phyloP scores from a whole-genome alignment of 1,140 invertebrate genomes.

The Drosophila repletoides region DNA sequence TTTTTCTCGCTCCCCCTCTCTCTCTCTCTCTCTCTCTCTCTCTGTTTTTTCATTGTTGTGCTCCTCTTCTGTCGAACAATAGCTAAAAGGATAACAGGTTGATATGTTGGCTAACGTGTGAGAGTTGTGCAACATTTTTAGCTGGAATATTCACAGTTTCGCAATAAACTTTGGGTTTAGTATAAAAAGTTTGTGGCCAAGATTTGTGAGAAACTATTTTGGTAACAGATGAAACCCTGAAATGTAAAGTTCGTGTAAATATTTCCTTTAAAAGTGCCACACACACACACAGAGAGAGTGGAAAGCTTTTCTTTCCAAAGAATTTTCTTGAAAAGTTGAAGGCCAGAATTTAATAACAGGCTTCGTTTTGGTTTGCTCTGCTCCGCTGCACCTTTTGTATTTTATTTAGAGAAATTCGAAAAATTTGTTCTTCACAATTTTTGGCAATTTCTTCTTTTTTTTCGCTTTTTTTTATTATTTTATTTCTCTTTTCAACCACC shows the following conservation, averaged over 20 bases:
- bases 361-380: conserved; percentile 15
- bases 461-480: not conserved
- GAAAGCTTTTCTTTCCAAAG: too few species aligned
- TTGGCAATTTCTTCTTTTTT: conserved; percentile 1
- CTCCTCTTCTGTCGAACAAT: conserved; percentile 18
- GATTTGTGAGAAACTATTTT: conserved; percentile 9
- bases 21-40: too few species aligned
- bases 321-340: too few species aligned
- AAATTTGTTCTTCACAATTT: conserved; percentile 14
- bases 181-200: not conserved
- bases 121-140: not conserved
- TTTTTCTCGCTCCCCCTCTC: too few species aligned
- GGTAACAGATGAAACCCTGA: conserved; percentile 1
- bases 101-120: conserved; percentile 11
- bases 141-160: conserved; percentile 8
- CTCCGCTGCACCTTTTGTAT: conserved; percentile 20
- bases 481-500: not conserved
- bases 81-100: conserved; percentile 50
- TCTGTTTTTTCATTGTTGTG: conserved; percentile 18
- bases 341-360: conserved; percentile 19
- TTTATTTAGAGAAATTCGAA: conserved; percentile 11
- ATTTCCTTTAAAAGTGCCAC: conserved; percentile 4
- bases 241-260: conserved; percentile 9
- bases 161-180: not conserved
- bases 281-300: not conserved